Conservation (phyloP, 2,797 vertebrate genomes). For the Octomys mimax region DNA sequence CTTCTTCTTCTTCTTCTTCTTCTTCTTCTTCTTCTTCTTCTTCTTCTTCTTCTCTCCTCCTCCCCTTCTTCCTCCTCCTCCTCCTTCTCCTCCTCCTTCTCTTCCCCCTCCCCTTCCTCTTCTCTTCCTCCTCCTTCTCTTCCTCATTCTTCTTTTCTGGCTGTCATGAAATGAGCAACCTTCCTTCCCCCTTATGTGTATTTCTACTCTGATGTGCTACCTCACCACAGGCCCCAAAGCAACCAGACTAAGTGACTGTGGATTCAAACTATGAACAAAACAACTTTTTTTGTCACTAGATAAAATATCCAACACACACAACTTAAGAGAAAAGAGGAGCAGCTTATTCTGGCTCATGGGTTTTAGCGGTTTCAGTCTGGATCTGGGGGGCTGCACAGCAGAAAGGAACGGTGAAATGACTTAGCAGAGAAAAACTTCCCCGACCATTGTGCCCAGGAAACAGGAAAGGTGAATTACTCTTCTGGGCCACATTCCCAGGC, state of each 20-base stretch:
- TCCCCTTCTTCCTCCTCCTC: accelerated
- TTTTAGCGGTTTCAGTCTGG: background rate
- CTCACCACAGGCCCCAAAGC: background rate
- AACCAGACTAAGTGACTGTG: background rate
- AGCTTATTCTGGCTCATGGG: background rate
- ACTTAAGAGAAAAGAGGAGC: background rate
- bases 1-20: no score
- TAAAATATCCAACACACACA: background rate
- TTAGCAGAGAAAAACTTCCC: background rate
- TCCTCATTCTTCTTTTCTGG: background rate
- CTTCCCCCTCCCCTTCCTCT: background rate
- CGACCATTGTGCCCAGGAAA: background rate
- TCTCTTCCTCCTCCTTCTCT: background rate
- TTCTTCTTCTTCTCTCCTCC: no score
- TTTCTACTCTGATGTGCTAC: no score
- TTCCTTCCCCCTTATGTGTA: background rate
- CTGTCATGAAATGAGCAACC: background rate
- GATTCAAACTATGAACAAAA: background rate
- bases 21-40: no score
- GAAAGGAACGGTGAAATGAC: background rate
- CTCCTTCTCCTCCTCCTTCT: no score
- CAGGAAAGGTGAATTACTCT: background rate
- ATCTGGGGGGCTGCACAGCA: background rate
- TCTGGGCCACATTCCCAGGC: background rate
- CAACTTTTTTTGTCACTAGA: background rate